Conservation (phyloP, 2,888 invertebrate species). For the Balanococcus diminutus region DNA sequence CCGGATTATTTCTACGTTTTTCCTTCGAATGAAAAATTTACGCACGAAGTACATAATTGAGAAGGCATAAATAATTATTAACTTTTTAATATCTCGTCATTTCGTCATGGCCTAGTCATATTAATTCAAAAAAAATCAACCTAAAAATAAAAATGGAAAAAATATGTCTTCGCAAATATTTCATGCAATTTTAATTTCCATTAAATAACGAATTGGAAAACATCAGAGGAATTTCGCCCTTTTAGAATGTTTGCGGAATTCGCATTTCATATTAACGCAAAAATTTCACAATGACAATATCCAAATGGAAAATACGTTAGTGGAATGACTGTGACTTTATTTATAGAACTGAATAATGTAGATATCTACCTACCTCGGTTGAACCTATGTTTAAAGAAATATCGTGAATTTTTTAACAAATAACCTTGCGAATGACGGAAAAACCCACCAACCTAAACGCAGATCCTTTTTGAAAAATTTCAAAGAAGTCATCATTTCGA, state of each 20-base stretch:
- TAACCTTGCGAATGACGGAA: too few species aligned
- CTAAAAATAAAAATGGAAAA: slow-evolving; percentile 2
- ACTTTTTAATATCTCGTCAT: background rate
- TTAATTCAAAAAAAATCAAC: background rate
- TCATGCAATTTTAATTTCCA: background rate
- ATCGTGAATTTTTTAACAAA: too few species aligned
- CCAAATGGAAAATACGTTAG: background rate
- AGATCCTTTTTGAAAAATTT: background rate
- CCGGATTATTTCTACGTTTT: background rate
- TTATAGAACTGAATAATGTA: too few species aligned
- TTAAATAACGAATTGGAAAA: background rate
- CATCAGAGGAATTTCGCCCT: background rate
- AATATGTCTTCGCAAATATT: background rate
- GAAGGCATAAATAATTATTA: background rate
- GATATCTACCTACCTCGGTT: too few species aligned
- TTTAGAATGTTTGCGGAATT: background rate
- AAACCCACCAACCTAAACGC: too few species aligned
- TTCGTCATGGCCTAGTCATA: background rate
- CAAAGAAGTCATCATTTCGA: background rate
- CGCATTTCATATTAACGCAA: background rate
- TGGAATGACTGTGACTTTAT: background rate
- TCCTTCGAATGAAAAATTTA: background rate
- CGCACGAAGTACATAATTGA: background rate
- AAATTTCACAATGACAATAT: background rate
- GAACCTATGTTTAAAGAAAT: too few species aligned